Evolutionary conservation across 64 coral and sea anemone species (phyloP), one percentile per base, ranked within the genome.

Genomic region (Catalaphyllia jardinei): DNA sequence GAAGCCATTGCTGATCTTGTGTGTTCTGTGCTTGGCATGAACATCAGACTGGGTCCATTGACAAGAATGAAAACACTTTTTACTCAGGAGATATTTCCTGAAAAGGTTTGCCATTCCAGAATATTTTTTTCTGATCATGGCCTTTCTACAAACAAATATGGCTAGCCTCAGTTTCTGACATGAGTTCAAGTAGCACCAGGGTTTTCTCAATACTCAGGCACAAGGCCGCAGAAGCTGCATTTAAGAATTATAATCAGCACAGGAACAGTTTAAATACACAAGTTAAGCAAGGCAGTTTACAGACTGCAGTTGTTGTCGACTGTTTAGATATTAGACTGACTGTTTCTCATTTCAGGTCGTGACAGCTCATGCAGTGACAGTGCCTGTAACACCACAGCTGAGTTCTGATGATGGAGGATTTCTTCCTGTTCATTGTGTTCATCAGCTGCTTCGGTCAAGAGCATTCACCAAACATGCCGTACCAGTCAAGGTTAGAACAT

Each of bases 401-500:
- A 98, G 74, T 72, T 90, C 89, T 71, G 82, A 98, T 28, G 90
- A 91, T 55, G 60, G 93, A 61, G 96, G 96, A 18, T 98, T 98
- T 76, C 96, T 98, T 27, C 96, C 96, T 33, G 92, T 98, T 65
- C 96, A 98, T 57, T 98, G 96, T 57, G 89, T 98, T 74, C 93
- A 98, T 54, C 96, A 98, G 51, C 76, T 98, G 81, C 81, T 98
- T 1, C 92, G 92, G 46, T 91, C 89, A 4, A 86, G 96, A 89
- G 87, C 96, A 27, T 98, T 98, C 42, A 94, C 96, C 0, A 98
- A 98, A 52, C 96, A 98, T 78, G 94, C 93, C 7, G 96, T 98
- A 9, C 93, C 93, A 83, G 96, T 98, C 12, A 98, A 98, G 90
- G 96, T 98, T 15, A 60, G 87, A 13, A 60, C 15, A 57, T 57